Evolutionary conservation across 2,797 vertebrate species (phyloP), one percentile per base, ranked within the genome.

Genomic region (Anomalospiza imberbis): DNA sequence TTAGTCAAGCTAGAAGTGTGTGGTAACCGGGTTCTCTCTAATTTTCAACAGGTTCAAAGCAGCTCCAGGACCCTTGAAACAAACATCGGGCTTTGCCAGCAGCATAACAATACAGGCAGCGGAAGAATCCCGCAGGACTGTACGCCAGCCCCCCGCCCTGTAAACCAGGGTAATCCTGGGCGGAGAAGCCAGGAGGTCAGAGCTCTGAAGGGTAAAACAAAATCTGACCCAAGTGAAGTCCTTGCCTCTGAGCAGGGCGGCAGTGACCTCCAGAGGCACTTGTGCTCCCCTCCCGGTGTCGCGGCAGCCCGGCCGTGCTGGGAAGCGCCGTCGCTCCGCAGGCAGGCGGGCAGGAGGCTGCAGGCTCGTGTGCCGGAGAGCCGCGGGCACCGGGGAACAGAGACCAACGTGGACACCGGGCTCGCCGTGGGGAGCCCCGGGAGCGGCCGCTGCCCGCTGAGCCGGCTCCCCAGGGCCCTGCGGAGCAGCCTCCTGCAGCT

Each of bases 381-480:
- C 38, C 38, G 38, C 38, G 38, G 38, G 38, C 38, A 10, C 12
- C 38, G 38, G 38, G 38, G 10, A 10, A 12, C 38, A 10, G 38
- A 38, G 96, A 99, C 98, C 5, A 96, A 99, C 6, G 99, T 99
- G 9, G 99, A 99, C 97, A 99, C 99, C 0, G 99, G 99, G 29
- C 96, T 96, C 6, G 81, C 98, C 0, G 92, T 96, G 85, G n/a
- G 60, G 6, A 77, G 7, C 36, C 36, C 38, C 38, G 38, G 38
- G 38, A 40, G 38, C 38, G 38, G 38, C 93, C 13, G 31, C 89
- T 45, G 97, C 93, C 96, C 95, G 5, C 74, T 97, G 31, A 95
- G 86, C 72, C 83, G 48, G 61, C 95, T 98, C 83, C 93, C 96
- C 51, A 95, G 95, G 79, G 98, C 98, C 85, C 88, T 98, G 67